Base-by-base conservation (phyloP, 2,888 invertebrate genomes). In the Oligia strigilis region DNA sequence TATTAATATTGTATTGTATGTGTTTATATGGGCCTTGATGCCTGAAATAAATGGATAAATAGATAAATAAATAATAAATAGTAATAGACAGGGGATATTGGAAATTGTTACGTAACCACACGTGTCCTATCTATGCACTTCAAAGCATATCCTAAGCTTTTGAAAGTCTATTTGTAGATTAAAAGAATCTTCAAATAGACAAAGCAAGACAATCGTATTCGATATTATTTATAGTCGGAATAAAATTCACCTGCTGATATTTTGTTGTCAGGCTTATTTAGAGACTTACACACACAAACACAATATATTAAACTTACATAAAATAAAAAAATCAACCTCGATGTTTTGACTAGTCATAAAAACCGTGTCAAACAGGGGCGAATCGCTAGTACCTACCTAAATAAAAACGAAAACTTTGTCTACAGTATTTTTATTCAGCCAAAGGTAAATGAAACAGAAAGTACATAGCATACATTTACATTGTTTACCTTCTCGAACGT, bases 391-490 rank as follows among this genome's bases (percentile, higher is more conserved):
- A 58, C n/a, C 60, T 19, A 58, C n/a, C 60, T n/a, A 40, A 29
- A 36, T 23, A 75, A 65, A 73, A 40, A 14, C 14, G 64, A 60
- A 29, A 36, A 55, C 13, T 13, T 43, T 11, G 1, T 23, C 17
- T 43, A 23, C 17, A 62, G 9, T 13, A 49, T 40, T 29, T 83
- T 79, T 71, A 76, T 67, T 75, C n/a, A 5, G 6, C 5, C n/a
- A 43, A 66, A 75, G 2, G 49, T 23, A 72, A 62, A 23, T 19
- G 3, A 75, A 83, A 67, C 69, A 49, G 5, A 58, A 75, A 72
- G 62, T 72, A 71, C 36, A 80, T 77, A 65, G 65, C 58, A 65
- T 70, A 70, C 58, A 76, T 76, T 70, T 13, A 78, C 65, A 80
- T 65, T 78, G 43, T 79, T 62, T 70, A 76, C 19, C 19, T 72